phyloP scores from a whole-genome alignment of 2,797 vertebrate species.

The Harpagifer antarcticus region DNA sequence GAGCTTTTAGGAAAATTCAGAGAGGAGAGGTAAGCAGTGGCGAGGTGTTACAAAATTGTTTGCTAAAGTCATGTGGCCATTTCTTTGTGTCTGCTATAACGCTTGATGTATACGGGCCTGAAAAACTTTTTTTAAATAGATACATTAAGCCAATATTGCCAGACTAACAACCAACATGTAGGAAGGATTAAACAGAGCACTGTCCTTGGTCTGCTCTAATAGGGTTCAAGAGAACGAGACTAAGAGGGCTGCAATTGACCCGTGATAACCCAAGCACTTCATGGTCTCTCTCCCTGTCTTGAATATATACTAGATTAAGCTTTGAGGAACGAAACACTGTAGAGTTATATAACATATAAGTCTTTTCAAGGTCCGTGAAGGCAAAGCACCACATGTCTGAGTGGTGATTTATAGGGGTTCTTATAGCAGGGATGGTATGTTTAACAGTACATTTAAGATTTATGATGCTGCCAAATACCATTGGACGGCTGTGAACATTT shows the following conservation, averaged over 20 bases:
- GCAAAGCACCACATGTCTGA: conserved; percentile 18
- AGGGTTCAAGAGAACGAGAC: conserved; percentile 57
- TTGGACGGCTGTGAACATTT: conserved; percentile 55
- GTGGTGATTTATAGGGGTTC: conserved; percentile 51
- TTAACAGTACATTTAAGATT: conserved; percentile 62
- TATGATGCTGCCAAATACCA: conserved; percentile 55
- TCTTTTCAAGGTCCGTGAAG: conserved; percentile 1
- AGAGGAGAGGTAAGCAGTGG: conserved; percentile 47
- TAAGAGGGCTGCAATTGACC: conserved; percentile 55
- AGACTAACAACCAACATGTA: conserved; percentile 30
- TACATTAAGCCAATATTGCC: conserved; percentile 17
- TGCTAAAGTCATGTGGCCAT: conserved; percentile 59
- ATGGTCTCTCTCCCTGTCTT: conserved; percentile 38
- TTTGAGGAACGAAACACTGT: conserved; percentile 34
- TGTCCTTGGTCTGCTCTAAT: conserved; percentile 45
- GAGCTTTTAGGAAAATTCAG: conserved; percentile 4
- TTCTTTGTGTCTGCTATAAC: conserved; percentile 53
- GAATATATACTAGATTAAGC: conserved; percentile 48
- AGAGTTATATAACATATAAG: conserved; percentile 6
- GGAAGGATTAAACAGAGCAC: conserved; percentile 36
- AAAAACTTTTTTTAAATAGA: conserved; percentile 7
- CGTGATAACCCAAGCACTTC: conserved; percentile 43
- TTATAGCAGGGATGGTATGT: conserved; percentile 40
- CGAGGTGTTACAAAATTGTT: conserved; percentile 35
- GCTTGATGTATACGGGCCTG: conserved; percentile 16